Percentiles rank a stretch among this genome's conserved stretches.
phyloP scores from a whole-genome alignment of 2,888 invertebrate genomes.

The Himalopsyche anomala region DNA sequence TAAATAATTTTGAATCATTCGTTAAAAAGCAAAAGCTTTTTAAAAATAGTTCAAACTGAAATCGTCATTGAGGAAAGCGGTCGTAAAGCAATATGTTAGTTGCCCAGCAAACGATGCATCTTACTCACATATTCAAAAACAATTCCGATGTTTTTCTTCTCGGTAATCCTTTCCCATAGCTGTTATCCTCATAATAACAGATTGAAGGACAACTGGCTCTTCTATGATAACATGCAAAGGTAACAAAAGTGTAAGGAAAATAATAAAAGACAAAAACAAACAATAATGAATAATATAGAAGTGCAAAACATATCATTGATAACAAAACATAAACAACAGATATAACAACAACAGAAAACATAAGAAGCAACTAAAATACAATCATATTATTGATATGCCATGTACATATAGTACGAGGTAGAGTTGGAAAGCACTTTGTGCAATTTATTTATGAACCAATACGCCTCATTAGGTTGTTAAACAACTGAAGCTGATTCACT shows the following conservation, averaged over 20 bases:
- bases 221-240: conserved; percentile 52
- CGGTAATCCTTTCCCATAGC: conserved; percentile 51
- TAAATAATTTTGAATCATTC: too few relatives aligned
- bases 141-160: conserved; percentile 55
- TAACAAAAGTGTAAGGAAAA: neutral
- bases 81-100: neutral
- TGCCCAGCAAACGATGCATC: neutral
- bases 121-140: conserved; percentile 58
- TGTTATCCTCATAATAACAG: conserved; percentile 53
- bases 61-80: neutral
- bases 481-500: too few relatives aligned
- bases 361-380: too few relatives aligned
- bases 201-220: conserved; percentile 58
- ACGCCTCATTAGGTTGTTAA: too few relatives aligned
- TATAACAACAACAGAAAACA: too few relatives aligned
- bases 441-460: too few relatives aligned
- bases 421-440: too few relatives aligned
- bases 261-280: conserved; percentile 49
- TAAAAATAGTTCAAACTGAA: too few relatives aligned
- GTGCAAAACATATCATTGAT: conserved; percentile 11
- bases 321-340: neutral
- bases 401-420: too few relatives aligned
- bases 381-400: too few relatives aligned
- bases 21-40: too few relatives aligned
- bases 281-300: neutral